Evolutionary conservation across 2,888 invertebrate species (phyloP).

Genomic region (Stenodera caucasica): DNA sequence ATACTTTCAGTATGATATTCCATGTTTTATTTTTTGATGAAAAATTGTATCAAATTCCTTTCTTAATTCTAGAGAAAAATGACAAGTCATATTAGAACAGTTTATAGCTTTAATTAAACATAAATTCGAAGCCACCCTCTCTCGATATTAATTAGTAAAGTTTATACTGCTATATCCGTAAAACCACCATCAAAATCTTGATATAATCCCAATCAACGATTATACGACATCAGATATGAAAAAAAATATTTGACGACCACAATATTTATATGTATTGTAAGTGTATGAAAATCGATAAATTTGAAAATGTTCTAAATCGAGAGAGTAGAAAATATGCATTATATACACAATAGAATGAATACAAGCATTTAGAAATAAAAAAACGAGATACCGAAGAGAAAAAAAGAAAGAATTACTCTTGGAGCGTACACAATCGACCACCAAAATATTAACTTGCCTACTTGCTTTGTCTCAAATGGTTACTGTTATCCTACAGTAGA

Average conservation of each 20-base stretch:
- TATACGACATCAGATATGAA: background rate
- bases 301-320: no score
- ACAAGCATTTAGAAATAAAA: background rate
- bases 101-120: background rate
- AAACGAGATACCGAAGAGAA: no score
- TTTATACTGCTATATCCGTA: background rate
- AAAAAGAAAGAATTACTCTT: background rate
- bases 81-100: no score
- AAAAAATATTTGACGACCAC: background rate
- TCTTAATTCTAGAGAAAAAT: no score
- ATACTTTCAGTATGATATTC: no score
- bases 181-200: background rate
- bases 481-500: slow-evolving; percentile 18
- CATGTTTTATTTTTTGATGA: no score
- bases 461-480: background rate
- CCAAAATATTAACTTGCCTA: background rate
- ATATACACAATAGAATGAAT: background rate
- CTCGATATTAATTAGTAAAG: slow-evolving; percentile 3
- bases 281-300: no score
- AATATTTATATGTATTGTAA: background rate
- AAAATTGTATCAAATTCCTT: no score
- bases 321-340: no score
- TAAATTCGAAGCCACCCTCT: background rate
- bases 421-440: background rate
- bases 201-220: background rate